Base-by-base conservation (phyloP, 2,113 vertebrate species). In the Osmerus mordax region DNA sequence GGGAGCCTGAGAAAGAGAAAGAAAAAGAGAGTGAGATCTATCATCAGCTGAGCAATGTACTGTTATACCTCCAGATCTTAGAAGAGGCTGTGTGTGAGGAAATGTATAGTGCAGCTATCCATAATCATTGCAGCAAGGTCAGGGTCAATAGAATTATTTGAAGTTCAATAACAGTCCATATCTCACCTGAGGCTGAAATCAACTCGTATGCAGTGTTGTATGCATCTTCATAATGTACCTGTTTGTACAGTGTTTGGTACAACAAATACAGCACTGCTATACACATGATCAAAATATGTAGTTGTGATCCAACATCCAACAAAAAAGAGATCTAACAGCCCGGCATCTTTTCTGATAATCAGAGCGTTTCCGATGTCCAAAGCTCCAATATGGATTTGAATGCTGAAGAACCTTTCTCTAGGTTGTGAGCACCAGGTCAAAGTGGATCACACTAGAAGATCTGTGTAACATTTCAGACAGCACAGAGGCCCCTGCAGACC, bases 301-400 rank as follows among this genome's bases (percentile, higher is more conserved):
- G 71, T 56, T 61, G 76, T 65, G 81, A 88, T 88, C 83, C 80
- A 84, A 81, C 83, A 83, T 21, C 21, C 21, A 21, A 21, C 21
- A 23, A 82, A 65, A 81, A 76, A 74, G 73, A 71, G 65, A 74
- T 66, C 78, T 82, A 67, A 73, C 74, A 81, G 77, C 73, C 73
- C 51, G 3, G 25, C 71, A 72, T 81, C 79, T 81, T 81, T 78
- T 67, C 74, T 67, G 51, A 77, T 79, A 86, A 78, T 78, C 74
- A 47, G 41, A 47, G 41, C 68, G 15, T 58, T 65, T 78, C 41
- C 4, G 78, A 32, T 16, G 70, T 75, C 77, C 69, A 78, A 81
- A 83, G 84, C 84, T 86, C 85, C 75, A 61, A 73, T 78, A 77
- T 84, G 83, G 87, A 87, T 83, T 84, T 70, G 61, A 73, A 70